Evolutionary conservation across 2,888 invertebrate genomes (phyloP).

Genomic region (Oxycera nigricornis): DNA sequence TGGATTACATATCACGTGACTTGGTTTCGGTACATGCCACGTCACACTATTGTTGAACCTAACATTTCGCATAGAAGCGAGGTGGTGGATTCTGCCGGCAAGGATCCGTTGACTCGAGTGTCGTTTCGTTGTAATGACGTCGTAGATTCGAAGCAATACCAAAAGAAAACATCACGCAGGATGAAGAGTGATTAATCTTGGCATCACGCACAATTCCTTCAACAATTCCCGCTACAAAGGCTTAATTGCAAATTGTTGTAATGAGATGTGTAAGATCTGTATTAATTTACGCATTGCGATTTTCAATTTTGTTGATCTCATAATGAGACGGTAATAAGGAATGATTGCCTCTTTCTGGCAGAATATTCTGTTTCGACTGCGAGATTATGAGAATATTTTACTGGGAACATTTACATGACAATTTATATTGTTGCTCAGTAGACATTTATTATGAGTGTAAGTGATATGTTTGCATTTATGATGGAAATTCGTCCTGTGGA

Average conservation of each 20-base stretch:
- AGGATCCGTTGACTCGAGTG: neutral
- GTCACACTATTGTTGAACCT: conserved; percentile 11
- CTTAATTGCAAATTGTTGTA: conserved; percentile 38
- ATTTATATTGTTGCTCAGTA: neutral
- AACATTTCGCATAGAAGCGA: neutral
- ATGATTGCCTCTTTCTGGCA: conserved; percentile 19
- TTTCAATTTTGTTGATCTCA: conserved; percentile 34
- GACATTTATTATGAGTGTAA: neutral
- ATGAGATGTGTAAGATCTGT: conserved; percentile 38
- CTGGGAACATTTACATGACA: conserved; percentile 3
- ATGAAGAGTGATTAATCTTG: conserved; percentile 33
- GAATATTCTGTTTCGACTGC: neutral
- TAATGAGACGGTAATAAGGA: conserved; percentile 20
- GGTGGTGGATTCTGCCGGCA: neutral
- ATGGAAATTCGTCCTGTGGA: too few relatives aligned
- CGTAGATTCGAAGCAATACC: neutral
- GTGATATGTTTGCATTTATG: neutral
- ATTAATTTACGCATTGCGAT: conserved; percentile 36
- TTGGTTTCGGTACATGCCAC: conserved; percentile 41
- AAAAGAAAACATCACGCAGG: conserved; percentile 28
- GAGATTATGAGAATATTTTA: neutral
- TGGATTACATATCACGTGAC: conserved; percentile 47
- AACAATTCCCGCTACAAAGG: conserved; percentile 6
- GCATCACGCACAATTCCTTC: conserved; percentile 32
- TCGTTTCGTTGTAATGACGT: neutral